phyloP scores from a whole-genome alignment of 1,140 invertebrate genomes.

The Potamilus streckersoni region DNA sequence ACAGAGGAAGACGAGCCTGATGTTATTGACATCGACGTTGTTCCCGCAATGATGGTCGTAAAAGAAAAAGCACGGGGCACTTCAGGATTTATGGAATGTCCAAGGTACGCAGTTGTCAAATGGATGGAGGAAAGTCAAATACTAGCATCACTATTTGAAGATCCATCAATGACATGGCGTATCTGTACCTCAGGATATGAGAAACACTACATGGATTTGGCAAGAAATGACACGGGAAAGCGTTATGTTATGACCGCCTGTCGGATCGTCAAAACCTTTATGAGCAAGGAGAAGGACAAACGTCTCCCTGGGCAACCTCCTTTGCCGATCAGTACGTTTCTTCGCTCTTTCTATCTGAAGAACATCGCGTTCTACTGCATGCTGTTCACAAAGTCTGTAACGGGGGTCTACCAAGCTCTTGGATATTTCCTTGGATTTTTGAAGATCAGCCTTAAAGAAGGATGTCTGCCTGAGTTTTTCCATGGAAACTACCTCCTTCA shows the following conservation, averaged over 20 bases:
- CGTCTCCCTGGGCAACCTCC: background rate
- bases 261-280: background rate
- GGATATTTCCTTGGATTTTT: background rate
- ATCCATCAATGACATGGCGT: background rate
- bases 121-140: background rate
- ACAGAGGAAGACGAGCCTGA: too few species aligned
- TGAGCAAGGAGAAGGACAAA: too few species aligned
- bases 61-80: background rate
- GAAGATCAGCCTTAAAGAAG: background rate
- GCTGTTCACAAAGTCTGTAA: background rate
- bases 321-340: conserved; percentile 1
- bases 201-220: conserved; percentile 6
- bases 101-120: conserved; percentile 10
- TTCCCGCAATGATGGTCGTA: too few species aligned
- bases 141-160: background rate
- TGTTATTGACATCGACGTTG: too few species aligned
- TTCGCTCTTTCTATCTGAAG: conserved; percentile 20
- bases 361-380: conserved; percentile 17
- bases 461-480: background rate
- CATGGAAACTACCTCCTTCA: background rate
- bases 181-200: conserved; percentile 9
- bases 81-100: conserved; percentile 3
- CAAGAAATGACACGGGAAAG: background rate
- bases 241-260: conserved; percentile 5
- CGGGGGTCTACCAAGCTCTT: background rate